These are phyloP conservation scores for Epicauta chinensis DNA, from an alignment of 1,140 invertebrate genomes.

Conservation along the genomic window DNA sequence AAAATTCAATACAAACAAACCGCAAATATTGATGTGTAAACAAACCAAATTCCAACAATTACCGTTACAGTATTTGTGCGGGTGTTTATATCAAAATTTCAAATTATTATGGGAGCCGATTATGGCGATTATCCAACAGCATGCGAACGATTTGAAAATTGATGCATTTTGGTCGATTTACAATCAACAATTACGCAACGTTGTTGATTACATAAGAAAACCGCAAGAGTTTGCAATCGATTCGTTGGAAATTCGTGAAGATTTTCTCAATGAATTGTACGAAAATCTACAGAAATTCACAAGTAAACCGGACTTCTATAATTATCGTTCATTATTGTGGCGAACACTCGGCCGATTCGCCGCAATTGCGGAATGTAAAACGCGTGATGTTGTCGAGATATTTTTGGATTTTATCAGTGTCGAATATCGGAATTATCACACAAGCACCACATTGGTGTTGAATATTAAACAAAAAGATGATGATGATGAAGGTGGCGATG, in stretches of 20 bases:
- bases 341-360: constrained; percentile 68
- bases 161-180: constrained; percentile 76
- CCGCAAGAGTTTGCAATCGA: constrained; percentile 13
- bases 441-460: constrained; percentile 45
- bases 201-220: constrained; percentile 38
- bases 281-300: constrained; percentile 37
- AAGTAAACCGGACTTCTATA: constrained; percentile 61
- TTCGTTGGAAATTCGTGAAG: constrained; percentile 19
- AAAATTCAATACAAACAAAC: constrained; percentile 58
- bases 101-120: constrained; percentile 83
- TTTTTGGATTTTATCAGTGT: constrained; percentile 70
- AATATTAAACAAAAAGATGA: constrained; percentile 44
- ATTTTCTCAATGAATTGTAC: constrained; percentile 28
- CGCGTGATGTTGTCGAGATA: constrained; percentile 67
- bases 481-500: constrained; percentile 29
- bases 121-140: constrained; percentile 62
- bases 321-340: constrained; percentile 75
- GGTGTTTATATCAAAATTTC: constrained; percentile 80
- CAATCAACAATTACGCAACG: constrained; percentile 52
- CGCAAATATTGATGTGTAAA: constrained; percentile 50
- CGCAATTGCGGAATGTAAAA: constrained; percentile 67
- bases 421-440: constrained; percentile 44
- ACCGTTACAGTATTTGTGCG: constrained; percentile 71
- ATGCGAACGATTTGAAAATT: constrained; percentile 57
- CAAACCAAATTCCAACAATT: constrained; percentile 52